A percentile compares a stretch with the other conserved stretches of the same genome.
These are phyloP conservation scores for Rhynchophorus ferrugineus DNA, from an alignment of 1,140 invertebrate genomes.

Conservation along the genomic window DNA sequence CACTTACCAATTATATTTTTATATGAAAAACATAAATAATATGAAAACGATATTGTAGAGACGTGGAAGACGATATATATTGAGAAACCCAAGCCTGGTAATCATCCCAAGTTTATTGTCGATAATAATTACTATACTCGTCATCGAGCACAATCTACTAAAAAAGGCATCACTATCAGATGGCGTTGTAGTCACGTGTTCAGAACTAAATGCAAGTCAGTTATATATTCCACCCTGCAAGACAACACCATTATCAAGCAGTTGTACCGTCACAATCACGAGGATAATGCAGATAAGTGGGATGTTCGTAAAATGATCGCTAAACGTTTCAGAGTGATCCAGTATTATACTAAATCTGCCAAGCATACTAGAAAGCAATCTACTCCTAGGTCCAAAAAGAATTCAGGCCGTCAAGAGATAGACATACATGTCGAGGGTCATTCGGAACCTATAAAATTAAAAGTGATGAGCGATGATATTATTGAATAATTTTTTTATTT, in stretches of 20 bases:
- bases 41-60: too few species aligned
- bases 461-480: not conserved
- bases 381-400: not conserved
- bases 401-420: not conserved
- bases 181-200: slow-evolving; percentile 17
- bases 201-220: slow-evolving; percentile 16
- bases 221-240: slow-evolving; percentile 14
- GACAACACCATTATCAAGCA: slow-evolving; percentile 4
- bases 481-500: too few species aligned
- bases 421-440: not conserved
- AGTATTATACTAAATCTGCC: slow-evolving; percentile 1
- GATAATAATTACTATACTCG: slow-evolving; percentile 9
- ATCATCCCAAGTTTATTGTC: slow-evolving; percentile 14
- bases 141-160: slow-evolving; percentile 13
- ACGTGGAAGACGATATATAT: slow-evolving; percentile 3
- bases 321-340: not conserved
- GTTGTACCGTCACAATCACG: slow-evolving; percentile 12
- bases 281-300: not conserved
- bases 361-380: not conserved
- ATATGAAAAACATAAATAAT: too few species aligned
- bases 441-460: not conserved
- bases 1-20: too few species aligned
- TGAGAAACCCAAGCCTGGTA: slow-evolving; percentile 17
- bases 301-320: slow-evolving; percentile 5
- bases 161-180: slow-evolving; percentile 9